These are phyloP conservation scores for Setipinna tenuifilis DNA, from an alignment of 2,797 vertebrate genomes.

Conservation along the genomic window DNA sequence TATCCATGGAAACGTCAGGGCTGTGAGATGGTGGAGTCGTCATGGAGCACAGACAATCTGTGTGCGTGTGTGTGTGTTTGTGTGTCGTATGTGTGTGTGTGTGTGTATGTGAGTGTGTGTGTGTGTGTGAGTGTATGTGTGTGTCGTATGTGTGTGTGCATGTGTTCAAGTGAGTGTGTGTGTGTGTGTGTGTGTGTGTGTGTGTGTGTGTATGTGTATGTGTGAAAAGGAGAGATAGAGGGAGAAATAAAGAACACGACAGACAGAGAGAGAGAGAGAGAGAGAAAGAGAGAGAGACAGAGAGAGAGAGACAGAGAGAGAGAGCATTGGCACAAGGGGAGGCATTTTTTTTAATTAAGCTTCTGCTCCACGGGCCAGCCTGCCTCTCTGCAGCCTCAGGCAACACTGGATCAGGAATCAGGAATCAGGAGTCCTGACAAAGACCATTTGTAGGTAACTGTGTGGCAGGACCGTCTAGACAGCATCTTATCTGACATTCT, in stretches of 20 bases:
- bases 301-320: too few species aligned
- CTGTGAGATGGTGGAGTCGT: background rate
- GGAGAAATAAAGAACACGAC: background rate
- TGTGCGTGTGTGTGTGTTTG: background rate
- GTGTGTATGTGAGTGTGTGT: background rate
- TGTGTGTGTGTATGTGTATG: background rate
- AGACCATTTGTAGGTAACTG: background rate
- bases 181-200: background rate
- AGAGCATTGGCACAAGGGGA: background rate
- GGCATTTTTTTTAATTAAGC: background rate
- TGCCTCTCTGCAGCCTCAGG: background rate
- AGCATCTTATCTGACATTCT: background rate
- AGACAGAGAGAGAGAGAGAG: background rate
- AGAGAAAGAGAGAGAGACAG: background rate
- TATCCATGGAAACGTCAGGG: conserved; percentile 22
- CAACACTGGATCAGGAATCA: background rate
- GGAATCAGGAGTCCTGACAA: background rate
- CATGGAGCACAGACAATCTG: conserved; percentile 16
- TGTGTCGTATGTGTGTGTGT: background rate
- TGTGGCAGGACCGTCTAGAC: background rate
- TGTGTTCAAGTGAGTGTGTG: background rate
- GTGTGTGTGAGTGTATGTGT: background rate
- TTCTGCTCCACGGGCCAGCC: background rate
- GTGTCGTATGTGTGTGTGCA: background rate
- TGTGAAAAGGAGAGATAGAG: background rate